Percentiles rank a stretch among this genome's conserved stretches.
Conservation (phyloP, 2,113 vertebrate species). For the Ochotona princeps region DNA sequence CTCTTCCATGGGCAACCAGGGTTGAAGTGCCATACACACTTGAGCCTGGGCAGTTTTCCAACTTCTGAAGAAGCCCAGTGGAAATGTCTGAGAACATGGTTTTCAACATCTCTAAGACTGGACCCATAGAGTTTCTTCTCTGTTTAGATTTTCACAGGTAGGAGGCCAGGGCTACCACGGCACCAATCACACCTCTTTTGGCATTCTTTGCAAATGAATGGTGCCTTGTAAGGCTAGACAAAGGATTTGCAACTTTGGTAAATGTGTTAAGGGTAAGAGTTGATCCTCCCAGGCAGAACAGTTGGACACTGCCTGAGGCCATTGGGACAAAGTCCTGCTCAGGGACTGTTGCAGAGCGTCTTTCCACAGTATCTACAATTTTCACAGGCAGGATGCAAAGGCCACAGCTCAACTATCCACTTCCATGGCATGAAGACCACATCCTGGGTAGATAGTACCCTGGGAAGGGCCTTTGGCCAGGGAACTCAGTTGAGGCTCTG, state of each 20-base stretch:
- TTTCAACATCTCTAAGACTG: slow-evolving; percentile 65
- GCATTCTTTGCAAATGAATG: slow-evolving; percentile 12
- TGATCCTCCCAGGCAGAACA: not conserved
- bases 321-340: not conserved
- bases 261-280: not conserved
- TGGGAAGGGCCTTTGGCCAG: not conserved
- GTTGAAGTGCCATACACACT: slow-evolving; percentile 38
- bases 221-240: not conserved
- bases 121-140: slow-evolving; percentile 57
- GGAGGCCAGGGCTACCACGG: not conserved
- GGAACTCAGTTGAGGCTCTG: not conserved
- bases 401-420: not conserved
- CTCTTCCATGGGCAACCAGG: slow-evolving; percentile 67
- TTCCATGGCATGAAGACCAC: not conserved
- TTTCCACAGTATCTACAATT: too few species aligned
- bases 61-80: slow-evolving; percentile 20
- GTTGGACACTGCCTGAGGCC: not conserved
- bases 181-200: slow-evolving; percentile 6
- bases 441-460: not conserved
- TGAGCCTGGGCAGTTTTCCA: slow-evolving; percentile 70
- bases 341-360: not conserved
- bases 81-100: slow-evolving; percentile 53
- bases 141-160: slow-evolving; percentile 47
- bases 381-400: too few species aligned
- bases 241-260: not conserved